Evolutionary conservation across 2,113 vertebrate species (phyloP), one percentile per base, ranked within the genome.

Genomic region (Colossoma macropomum): DNA sequence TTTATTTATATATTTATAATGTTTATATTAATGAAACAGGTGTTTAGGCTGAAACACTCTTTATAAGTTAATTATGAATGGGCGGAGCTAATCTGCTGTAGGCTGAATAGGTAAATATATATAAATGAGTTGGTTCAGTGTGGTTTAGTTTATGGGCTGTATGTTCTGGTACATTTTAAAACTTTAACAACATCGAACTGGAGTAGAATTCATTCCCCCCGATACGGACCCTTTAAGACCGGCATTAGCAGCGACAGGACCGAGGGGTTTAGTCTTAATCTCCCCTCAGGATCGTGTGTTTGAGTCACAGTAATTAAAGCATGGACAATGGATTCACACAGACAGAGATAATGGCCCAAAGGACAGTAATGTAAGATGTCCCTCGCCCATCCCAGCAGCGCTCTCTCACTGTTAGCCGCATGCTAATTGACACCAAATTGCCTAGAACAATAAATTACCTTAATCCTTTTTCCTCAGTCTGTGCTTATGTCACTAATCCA

Each of bases 401-500:
- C 30, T 38, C 66, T 69, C 30, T 38, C 30, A 69, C 66, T 38
- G 30, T 34, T 38, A 38, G 19, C 32, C 34, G 32, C 16, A 34
- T 69, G 66, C 34, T 69, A 69, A 69, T 69, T 21, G 66, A 69
- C 34, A 21, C 30, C 19, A 38, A 69, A 38, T 38, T 23, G 17
- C 34, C 66, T 69, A 69, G 27, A 69, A 69, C 66, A 38, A 69
- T 69, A 34, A 69, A 69, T 69, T 34, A 68, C 65, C 28, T 69
- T 69, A 34, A 69, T 69, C 30, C 63, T 38, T 69, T 69, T 69
- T 69, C 66, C 54, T 23, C 54, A 7, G 54, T 3, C 54, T 56
- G 17, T 32, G n/a, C 16, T 69, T 69, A 69, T 69, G 32, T 38
- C 66, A 69, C 15, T 69, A 11, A 69, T 69, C 34, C 66, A 69